These are phyloP conservation scores for Hedya salicella DNA, from an alignment of 2,888 invertebrate genomes.

Conservation along the genomic window DNA sequence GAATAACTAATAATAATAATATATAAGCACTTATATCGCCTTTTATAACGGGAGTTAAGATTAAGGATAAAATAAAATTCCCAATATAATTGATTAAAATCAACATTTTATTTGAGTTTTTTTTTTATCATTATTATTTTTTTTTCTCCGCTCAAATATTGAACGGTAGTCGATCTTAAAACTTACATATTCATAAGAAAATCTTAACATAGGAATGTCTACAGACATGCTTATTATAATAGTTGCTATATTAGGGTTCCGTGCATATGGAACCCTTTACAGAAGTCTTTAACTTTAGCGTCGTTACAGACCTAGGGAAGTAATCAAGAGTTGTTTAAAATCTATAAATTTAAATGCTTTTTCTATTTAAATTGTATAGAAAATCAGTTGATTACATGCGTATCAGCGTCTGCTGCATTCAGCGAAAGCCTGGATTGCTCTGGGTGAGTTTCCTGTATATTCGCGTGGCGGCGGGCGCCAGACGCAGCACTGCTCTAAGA, in stretches of 20 bases:
- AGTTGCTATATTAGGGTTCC: constrained; percentile 15
- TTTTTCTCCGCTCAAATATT: constrained; percentile 45
- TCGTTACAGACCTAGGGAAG: constrained; percentile 33
- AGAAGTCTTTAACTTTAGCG: constrained; percentile 31
- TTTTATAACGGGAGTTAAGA: no score
- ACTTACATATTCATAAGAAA: constrained; percentile 28
- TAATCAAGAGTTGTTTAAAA: constrained; percentile 9
- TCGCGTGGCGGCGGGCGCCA: no score
- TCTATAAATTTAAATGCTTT: constrained; percentile 23
- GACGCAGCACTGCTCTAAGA: no score
- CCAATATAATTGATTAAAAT: constrained; percentile 28
- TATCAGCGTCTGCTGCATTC: no score
- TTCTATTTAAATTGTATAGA: not conserved
- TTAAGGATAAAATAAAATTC: constrained; percentile 1
- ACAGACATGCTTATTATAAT: constrained; percentile 1
- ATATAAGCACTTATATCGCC: no score
- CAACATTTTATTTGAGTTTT: constrained; percentile 47
- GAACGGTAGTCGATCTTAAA: constrained; percentile 32
- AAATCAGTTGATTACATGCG: not conserved
- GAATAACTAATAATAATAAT: no score
- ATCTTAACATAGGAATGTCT: constrained; percentile 33
- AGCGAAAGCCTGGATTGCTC: no score
- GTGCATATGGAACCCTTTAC: not conserved
- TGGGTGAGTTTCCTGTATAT: no score
- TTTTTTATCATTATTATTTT: constrained; percentile 46